Evolutionary conservation across 2,888 invertebrate genomes (phyloP), one percentile per base, ranked within the genome.

Genomic region (Spilarctia lutea): DNA sequence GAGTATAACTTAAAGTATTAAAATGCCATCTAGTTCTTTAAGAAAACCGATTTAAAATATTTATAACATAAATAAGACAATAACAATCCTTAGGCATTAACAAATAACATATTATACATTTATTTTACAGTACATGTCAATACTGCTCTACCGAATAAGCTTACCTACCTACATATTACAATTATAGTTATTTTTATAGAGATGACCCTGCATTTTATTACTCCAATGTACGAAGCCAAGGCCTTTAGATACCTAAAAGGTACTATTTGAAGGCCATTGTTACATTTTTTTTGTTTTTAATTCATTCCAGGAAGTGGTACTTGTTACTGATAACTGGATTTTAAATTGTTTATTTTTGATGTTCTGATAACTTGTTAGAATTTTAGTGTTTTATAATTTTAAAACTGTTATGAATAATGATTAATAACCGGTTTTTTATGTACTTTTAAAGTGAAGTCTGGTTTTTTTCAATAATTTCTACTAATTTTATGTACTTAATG

Each of bases 161-260:
- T 18, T 63, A 30, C 63, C 60, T 39, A 74, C 35, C 16, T 30
- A 74, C 35, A 24, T n/a, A 60, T 20, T 70, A 69, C 60, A 66
- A 56, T 75, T 70, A 69, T 72, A 70, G 33, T 70, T 72, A 75
- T 75, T 60, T 63, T 52, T 73, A 68, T 71, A 70, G 45, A 72
- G 48, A 69, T 81, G 78, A 75, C 77, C 82, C 70, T 83, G 79
- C 74, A 83, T 82, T 82, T 79, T 79, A 82, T 81, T 68, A 60
- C 48, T 74, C 60, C 66, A 73, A 65, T 72, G 52, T 75, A 73
- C 73, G n/a, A 30, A 39, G 24, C 69, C 77, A 82, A 82, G 83
- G 83, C 75, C 76, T 52, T 69, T n/a, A 71, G 66, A 75, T 72
- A 70, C 71, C 69, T 16, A 72, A 76, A 75, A 83, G 70, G 76